Evolutionary conservation across 2,113 vertebrate genomes (phyloP).

Genomic region (Eretmochelys imbricata): DNA sequence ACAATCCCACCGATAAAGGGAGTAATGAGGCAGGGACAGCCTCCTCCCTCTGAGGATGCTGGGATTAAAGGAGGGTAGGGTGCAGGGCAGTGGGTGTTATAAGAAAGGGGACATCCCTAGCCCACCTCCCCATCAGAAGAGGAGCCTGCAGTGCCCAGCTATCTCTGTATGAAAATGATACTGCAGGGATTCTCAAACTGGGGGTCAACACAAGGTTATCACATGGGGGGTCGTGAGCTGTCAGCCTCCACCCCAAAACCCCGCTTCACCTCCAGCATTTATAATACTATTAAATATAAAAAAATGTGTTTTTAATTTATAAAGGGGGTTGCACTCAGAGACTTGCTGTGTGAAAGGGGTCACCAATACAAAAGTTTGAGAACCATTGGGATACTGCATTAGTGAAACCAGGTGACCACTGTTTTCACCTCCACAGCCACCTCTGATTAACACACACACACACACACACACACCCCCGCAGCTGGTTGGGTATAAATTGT

Average conservation of each 20-base stretch:
- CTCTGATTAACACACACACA: not conserved
- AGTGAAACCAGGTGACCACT: not conserved
- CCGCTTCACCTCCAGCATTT: too few species aligned
- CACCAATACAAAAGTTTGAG: too few species aligned
- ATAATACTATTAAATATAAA: too few species aligned
- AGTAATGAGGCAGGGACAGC: not conserved
- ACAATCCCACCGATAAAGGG: not conserved
- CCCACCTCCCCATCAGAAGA: not conserved
- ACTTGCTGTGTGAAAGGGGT: too few species aligned
- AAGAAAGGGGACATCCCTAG: not conserved
- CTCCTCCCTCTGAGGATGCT: not conserved
- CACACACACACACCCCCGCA: not conserved
- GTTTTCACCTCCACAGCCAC: not conserved
- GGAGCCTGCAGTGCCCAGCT: not conserved
- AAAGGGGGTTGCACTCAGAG: too few species aligned
- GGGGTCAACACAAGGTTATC: too few species aligned
- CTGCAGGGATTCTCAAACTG: too few species aligned
- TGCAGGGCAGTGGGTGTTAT: not conserved
- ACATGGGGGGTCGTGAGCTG: too few species aligned
- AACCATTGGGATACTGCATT: too few species aligned
- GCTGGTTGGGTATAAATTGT: not conserved
- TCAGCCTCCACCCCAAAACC: too few species aligned
- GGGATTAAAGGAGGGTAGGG: not conserved
- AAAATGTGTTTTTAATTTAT: too few species aligned
- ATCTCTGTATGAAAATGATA: not conserved